Evolutionary conservation across 2,113 vertebrate genomes (phyloP).

Genomic region (Chamaetylas fuelleborni): DNA sequence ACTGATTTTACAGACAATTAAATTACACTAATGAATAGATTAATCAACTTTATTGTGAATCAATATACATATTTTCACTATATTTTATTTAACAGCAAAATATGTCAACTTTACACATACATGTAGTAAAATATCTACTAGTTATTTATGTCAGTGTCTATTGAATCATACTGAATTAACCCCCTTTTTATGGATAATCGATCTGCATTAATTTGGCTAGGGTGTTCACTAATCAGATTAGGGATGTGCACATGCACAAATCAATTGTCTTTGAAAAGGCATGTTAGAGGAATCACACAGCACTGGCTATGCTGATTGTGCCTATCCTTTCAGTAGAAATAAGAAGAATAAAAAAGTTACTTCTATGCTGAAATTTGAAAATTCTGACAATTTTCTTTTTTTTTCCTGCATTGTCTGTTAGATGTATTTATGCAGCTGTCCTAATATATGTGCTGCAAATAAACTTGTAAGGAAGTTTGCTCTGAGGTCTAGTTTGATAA

Average conservation of each 20-base stretch:
- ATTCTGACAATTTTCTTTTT: neutral
- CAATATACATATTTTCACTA: conserved; percentile 51
- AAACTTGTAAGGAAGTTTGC: neutral
- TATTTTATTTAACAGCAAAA: conserved; percentile 54
- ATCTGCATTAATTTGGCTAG: conserved; percentile 69
- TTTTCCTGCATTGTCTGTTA: neutral
- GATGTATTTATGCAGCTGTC: neutral
- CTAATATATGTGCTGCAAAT: neutral
- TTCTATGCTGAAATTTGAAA: neutral
- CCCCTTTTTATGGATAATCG: conserved; percentile 69
- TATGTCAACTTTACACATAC: conserved; percentile 43
- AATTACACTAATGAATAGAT: conserved; percentile 56
- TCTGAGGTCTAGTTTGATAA: neutral
- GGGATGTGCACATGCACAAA: neutral
- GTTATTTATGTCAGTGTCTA: conserved; percentile 51
- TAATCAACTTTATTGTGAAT: conserved; percentile 65
- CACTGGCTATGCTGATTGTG: neutral
- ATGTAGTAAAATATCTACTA: conserved; percentile 59
- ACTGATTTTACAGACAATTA: conserved; percentile 72
- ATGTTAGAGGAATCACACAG: neutral
- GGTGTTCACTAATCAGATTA: conserved; percentile 71
- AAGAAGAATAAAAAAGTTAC: neutral
- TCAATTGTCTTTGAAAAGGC: conserved; percentile 17
- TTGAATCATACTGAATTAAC: conserved; percentile 66
- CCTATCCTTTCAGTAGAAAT: neutral